Percentiles rank a stretch among this genome's conserved stretches.
Evolutionary conservation across 2,888 invertebrate genomes (phyloP).

Genomic region (Drosophila nigricruria): DNA sequence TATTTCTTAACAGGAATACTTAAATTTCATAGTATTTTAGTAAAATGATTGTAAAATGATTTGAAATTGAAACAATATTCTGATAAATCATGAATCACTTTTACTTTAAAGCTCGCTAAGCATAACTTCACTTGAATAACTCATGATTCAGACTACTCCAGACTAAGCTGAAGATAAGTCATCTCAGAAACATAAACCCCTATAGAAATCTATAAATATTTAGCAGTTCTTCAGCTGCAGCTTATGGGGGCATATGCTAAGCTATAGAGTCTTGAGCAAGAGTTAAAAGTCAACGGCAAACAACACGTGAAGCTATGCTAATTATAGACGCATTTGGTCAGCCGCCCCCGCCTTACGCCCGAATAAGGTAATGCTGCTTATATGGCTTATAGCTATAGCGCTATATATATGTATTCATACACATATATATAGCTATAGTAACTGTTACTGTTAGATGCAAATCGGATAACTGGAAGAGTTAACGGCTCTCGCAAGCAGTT

Average conservation of each 20-base stretch:
- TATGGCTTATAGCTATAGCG: constrained; percentile 1
- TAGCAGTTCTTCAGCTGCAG: not conserved
- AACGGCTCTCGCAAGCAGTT: constrained; percentile 23
- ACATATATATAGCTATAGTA: not conserved
- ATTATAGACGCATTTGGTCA: constrained; percentile 52
- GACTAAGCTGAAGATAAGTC: not conserved
- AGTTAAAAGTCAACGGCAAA: not conserved
- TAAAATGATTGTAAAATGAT: no score
- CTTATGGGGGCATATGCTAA: not conserved
- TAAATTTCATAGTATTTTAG: not conserved
- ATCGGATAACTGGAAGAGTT: constrained; percentile 61
- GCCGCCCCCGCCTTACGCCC: constrained; percentile 8
- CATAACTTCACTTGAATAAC: not conserved
- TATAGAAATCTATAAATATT: not conserved
- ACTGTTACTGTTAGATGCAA: constrained; percentile 33
- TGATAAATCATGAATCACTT: not conserved
- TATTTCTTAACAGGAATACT: rapidly evolving
- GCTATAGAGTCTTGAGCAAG: not conserved
- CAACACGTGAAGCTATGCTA: constrained; percentile 50
- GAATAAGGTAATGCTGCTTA: constrained; percentile 11
- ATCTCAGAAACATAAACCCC: not conserved
- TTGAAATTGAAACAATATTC: not conserved
- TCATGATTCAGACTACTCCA: not conserved
- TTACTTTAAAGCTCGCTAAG: not conserved
- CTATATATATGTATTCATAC: not conserved